Evolutionary conservation across 2,888 invertebrate species (phyloP).

Genomic region (Leptopilina myrica): DNA sequence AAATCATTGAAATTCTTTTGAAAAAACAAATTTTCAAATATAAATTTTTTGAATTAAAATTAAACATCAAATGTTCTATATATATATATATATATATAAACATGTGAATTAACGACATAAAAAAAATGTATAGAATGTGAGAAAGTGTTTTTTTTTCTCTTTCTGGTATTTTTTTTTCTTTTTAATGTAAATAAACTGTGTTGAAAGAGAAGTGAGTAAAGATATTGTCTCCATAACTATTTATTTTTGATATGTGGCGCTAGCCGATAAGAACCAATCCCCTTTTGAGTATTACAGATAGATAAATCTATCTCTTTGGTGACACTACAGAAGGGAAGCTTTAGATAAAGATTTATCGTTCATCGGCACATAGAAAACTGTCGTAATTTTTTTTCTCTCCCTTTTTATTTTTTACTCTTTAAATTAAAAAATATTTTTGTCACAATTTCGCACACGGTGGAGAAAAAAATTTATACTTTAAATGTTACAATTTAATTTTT

Average conservation of each 20-base stretch:
- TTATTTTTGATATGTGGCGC: constrained; percentile 16
- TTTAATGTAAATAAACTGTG: not conserved
- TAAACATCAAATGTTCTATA: too few relatives aligned
- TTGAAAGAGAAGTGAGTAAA: not conserved
- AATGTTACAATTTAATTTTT: too few relatives aligned
- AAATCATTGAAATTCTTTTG: too few relatives aligned
- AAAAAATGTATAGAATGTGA: not conserved
- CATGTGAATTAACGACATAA: not conserved
- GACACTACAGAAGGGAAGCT: constrained; percentile 12
- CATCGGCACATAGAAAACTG: constrained; percentile 34
- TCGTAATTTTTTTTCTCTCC: constrained; percentile 30
- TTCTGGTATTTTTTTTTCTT: not conserved
- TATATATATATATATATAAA: too few relatives aligned
- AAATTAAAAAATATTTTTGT: too few relatives aligned
- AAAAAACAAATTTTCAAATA: too few relatives aligned
- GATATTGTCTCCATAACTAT: not conserved
- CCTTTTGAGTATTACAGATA: constrained; percentile 15
- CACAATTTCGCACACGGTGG: too few relatives aligned
- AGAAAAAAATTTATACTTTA: too few relatives aligned
- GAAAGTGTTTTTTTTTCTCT: not conserved
- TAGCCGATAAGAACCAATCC: constrained; percentile 7
- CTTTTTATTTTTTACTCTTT: not conserved
- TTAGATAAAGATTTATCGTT: constrained; percentile 12
- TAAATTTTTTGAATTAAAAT: too few relatives aligned
- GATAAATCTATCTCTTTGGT: constrained; percentile 28